Evolutionary conservation across 2,888 invertebrate species (phyloP), one percentile per base, ranked within the genome.

Genomic region (Rhorus exstirpatorius): DNA sequence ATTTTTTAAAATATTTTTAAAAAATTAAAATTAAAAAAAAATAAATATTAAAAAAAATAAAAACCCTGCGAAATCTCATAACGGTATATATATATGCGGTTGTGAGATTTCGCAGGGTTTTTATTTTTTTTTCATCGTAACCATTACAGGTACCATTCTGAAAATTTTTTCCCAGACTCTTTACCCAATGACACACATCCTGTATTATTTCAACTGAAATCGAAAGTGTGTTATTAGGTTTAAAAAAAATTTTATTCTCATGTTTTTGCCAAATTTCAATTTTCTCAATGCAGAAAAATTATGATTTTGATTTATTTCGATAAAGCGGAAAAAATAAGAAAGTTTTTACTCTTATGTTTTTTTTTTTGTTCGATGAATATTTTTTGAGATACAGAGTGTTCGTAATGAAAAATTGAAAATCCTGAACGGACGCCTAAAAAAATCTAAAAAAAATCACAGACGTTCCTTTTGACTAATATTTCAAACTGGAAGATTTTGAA

Each of bases 121-220:
- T n/a, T 31, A 31, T 31, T 31, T 31, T n/a, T n/a, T n/a, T n/a
- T n/a, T n/a, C n/a, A n/a, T n/a, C n/a, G n/a, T n/a, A n/a, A n/a
- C n/a, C n/a, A n/a, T 58, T 58, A 1, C 10, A 31, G 58, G 58
- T 58, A 58, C 58, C 26, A 58, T 58, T 58, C 58, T 58, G 58
- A 19, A 58, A 26, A n/a, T 31, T 31, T 58, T 31, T 35, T 31
- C 26, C 0, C 26, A 58, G n/a, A 35, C 58, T 12, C 58, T 31
- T 58, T 24, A 58, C 58, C 58, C 7, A 58, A 31, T 24, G 6
- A 35, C 58, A 58, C n/a, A 58, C 58, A 58, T 58, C 58, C 58
- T 58, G 35, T 58, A 58, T n/a, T 31, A 58, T 58, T 24, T 58
- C 31, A 7, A 58, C 14, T 31, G n/a, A 58, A 58, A 58, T 58